Evolutionary conservation across 2,888 invertebrate species (phyloP).

Genomic region (Spodoptera littoralis): DNA sequence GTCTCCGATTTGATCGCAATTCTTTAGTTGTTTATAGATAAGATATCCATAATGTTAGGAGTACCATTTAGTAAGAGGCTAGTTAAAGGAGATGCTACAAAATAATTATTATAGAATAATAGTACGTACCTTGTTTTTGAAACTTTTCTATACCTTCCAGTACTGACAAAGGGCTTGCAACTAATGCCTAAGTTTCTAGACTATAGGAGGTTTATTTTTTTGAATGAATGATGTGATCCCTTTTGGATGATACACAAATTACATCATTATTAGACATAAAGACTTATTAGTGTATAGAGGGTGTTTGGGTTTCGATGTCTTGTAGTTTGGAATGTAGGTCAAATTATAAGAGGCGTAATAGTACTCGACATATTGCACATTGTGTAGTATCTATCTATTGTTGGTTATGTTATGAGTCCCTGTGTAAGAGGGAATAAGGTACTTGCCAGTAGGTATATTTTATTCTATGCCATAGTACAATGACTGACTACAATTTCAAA

Average conservation of each 20-base stretch:
- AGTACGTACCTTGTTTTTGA: slow-evolving; percentile 10
- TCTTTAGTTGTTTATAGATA: too few relatives aligned
- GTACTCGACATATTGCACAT: too few relatives aligned
- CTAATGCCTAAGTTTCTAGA: slow-evolving; percentile 25
- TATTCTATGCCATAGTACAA: too few relatives aligned
- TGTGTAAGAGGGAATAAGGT: too few relatives aligned
- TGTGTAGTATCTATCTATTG: too few relatives aligned
- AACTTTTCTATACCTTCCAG: not conserved
- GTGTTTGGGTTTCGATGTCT: slow-evolving; percentile 5
- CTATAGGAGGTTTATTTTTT: slow-evolving; percentile 14
- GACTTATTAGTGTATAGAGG: slow-evolving; percentile 31
- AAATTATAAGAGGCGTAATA: not conserved
- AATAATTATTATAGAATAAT: not conserved
- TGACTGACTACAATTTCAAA: too few relatives aligned
- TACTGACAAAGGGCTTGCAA: slow-evolving; percentile 14
- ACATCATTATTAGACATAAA: slow-evolving; percentile 56
- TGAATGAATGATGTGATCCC: slow-evolving; percentile 29
- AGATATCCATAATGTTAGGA: too few relatives aligned
- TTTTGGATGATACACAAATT: slow-evolving; percentile 44
- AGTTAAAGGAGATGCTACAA: too few relatives aligned
- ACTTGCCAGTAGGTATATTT: too few relatives aligned
- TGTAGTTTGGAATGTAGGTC: not conserved
- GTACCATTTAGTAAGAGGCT: too few relatives aligned
- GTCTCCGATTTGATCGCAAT: too few relatives aligned
- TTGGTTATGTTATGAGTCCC: too few relatives aligned